Evolutionary conservation across 2,888 invertebrate species (phyloP), one percentile per base, ranked within the genome.

Genomic region (Mesorhabditis belari): DNA sequence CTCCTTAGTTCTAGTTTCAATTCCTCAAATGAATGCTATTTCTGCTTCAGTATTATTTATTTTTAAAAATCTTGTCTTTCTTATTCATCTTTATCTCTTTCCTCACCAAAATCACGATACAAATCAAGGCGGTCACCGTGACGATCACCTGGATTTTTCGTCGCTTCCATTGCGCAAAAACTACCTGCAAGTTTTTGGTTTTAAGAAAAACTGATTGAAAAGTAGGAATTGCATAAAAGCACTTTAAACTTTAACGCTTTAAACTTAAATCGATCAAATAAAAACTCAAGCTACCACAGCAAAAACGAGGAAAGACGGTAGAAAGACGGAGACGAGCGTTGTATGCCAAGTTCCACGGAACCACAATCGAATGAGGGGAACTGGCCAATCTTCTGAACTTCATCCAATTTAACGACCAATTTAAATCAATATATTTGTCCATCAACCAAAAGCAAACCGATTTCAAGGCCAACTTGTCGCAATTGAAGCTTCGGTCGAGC

Each of bases 161-260:
- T 27, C 77, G 66, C 54, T 77, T 79, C 77, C 76, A 77, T 63
- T 77, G 77, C 4, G 77, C 74, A 54, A 69, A 66, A 58, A 71
- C 69, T 4, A 71, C 44, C 44, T 35, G 44, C 12, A 35, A 35
- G n/a, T n/a, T n/a, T n/a, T n/a, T n/a, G n/a, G n/a, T n/a, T n/a
- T n/a, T n/a, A n/a, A n/a, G n/a, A n/a, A n/a, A n/a, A n/a, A n/a
- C n/a, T n/a, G n/a, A n/a, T n/a, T n/a, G n/a, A n/a, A n/a, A n/a
- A n/a, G n/a, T n/a, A n/a, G n/a, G n/a, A n/a, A n/a, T n/a, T n/a
- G n/a, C n/a, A n/a, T n/a, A n/a, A n/a, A n/a, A n/a, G n/a, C n/a
- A n/a, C n/a, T n/a, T n/a, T n/a, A n/a, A n/a, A n/a, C n/a, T n/a
- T 35, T n/a, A 35, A 35, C 44, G 44, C n/a, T 35, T 35, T 35